These are phyloP conservation scores for Pseudococcus jackbeardsleyi DNA, from an alignment of 2,888 invertebrate species.

Conservation along the genomic window DNA sequence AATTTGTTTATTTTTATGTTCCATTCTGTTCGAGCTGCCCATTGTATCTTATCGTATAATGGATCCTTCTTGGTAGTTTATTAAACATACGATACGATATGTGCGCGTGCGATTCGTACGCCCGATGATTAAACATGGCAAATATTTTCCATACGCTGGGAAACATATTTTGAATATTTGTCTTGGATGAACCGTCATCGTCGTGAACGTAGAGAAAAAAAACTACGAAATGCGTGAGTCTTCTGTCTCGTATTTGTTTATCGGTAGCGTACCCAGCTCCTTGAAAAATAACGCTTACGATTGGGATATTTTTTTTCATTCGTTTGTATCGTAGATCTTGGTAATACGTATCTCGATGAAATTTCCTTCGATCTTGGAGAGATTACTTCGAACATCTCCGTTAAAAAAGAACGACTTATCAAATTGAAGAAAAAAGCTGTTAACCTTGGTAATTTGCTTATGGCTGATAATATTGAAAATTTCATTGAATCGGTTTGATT, in stretches of 20 bases:
- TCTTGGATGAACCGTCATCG: background rate
- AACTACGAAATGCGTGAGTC: conserved; percentile 1
- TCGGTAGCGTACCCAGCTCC: background rate
- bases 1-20: background rate
- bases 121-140: background rate
- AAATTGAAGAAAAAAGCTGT: background rate
- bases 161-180: background rate
- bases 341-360: background rate
- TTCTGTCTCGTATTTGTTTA: background rate
- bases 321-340: too few relatives aligned
- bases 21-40: background rate
- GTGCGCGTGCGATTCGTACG: background rate
- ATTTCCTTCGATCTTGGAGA: background rate
- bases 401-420: conserved; percentile 14
- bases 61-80: background rate
- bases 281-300: background rate
- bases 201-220: background rate
- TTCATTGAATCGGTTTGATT: background rate
- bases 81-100: background rate
- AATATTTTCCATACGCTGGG: background rate
- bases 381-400: background rate
- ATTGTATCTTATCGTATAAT: background rate
- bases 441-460: conserved; percentile 17
- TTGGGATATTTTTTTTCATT: background rate
- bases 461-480: conserved; percentile 12